These are phyloP conservation scores for Dreissena polymorpha DNA, from an alignment of 1,140 invertebrate genomes.

Conservation along the genomic window DNA sequence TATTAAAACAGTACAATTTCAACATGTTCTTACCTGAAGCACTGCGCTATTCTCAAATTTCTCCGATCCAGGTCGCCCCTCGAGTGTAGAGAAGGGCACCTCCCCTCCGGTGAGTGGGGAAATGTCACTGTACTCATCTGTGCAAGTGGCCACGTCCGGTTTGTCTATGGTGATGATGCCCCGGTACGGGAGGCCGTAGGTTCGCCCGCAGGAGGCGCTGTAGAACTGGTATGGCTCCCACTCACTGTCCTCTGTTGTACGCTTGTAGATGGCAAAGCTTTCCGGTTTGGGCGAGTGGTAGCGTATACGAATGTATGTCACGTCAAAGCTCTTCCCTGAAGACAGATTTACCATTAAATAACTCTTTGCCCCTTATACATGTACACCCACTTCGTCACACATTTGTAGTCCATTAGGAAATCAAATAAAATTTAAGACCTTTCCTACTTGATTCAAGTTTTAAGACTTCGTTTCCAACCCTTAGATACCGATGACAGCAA, in stretches of 20 bases:
- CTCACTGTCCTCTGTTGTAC: slow-evolving; percentile 86
- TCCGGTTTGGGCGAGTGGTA: slow-evolving; percentile 98
- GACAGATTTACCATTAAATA: slow-evolving; percentile 64
- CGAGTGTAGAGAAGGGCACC: slow-evolving; percentile 97
- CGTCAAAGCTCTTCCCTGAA: slow-evolving; percentile 97
- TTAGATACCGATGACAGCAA: no score
- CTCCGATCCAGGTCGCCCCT: slow-evolving; percentile 95
- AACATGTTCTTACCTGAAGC: slow-evolving; percentile 86
- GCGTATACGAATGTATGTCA: slow-evolving; percentile 95
- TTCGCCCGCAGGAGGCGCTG: slow-evolving; percentile 93
- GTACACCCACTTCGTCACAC: no score
- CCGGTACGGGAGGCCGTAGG: slow-evolving; percentile 90
- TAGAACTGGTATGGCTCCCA: slow-evolving; percentile 99
- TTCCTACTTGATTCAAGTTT: no score
- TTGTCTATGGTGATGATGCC: slow-evolving; percentile 79
- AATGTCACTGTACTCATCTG: slow-evolving; percentile 98
- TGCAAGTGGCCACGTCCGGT: slow-evolving; percentile 95
- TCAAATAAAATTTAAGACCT: no score
- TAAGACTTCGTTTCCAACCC: no score
- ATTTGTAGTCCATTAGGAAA: no score
- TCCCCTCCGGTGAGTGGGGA: slow-evolving; percentile 97
- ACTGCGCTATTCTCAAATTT: slow-evolving; percentile 93
- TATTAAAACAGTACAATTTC: no score
- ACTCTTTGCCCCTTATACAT: no score
- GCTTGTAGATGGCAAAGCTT: slow-evolving; percentile 98